Evolutionary conservation across 2,797 vertebrate species (phyloP).

Genomic region (Peromyscus attwateri): DNA sequence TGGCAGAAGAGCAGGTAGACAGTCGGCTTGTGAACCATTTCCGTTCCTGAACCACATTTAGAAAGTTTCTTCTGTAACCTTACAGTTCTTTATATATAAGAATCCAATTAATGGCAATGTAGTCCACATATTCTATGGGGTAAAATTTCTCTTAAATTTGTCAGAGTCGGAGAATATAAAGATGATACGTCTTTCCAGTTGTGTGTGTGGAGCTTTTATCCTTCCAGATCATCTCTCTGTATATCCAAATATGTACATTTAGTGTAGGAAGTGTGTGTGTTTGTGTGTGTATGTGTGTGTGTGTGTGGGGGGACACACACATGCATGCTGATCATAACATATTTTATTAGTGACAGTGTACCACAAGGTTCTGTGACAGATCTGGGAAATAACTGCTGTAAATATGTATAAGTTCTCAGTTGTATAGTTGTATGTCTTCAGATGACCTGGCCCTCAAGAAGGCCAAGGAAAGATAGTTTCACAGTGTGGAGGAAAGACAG

Average conservation of each 20-base stretch:
- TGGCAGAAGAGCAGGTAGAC: background rate
- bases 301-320: background rate
- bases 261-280: background rate
- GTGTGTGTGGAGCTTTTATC: background rate
- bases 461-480: background rate
- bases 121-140: background rate
- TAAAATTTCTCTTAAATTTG: constrained; percentile 52
- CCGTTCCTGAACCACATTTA: background rate
- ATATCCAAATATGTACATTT: background rate
- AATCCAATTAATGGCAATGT: background rate
- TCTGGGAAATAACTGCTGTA: background rate
- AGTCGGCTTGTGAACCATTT: background rate
- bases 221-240: background rate
- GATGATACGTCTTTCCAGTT: constrained; percentile 2
- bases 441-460: background rate
- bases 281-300: no score
- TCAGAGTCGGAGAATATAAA: background rate
- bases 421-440: background rate
- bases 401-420: background rate
- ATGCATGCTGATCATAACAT: background rate
- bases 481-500: background rate
- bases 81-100: constrained; percentile 6
- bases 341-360: background rate
- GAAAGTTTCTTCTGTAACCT: constrained; percentile 28
- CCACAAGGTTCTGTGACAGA: background rate